Evolutionary conservation across 2,888 invertebrate genomes (phyloP).

Genomic region (Phortica magna): DNA sequence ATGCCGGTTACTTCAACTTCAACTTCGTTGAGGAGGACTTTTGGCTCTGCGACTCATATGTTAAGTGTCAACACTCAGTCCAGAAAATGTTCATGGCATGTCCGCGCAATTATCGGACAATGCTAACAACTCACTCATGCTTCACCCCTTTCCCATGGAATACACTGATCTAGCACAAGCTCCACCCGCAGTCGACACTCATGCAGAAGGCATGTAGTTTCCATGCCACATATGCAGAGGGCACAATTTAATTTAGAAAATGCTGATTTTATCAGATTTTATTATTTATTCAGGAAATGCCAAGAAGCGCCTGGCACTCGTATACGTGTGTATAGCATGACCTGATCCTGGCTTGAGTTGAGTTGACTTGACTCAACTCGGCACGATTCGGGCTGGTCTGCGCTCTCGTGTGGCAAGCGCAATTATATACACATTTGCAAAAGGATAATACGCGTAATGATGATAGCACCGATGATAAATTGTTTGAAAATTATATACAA

Average conservation of each 20-base stretch:
- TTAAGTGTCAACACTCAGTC: conserved; percentile 64
- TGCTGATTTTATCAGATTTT: conserved; percentile 76
- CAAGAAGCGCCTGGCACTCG: conserved; percentile 49
- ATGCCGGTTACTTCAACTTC: not conserved
- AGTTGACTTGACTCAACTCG: not conserved
- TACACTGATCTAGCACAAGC: not conserved
- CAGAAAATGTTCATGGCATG: conserved; percentile 44
- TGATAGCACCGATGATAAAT: conserved; percentile 56
- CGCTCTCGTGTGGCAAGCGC: conserved; percentile 42
- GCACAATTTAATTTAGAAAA: conserved; percentile 76
- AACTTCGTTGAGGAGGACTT: conserved; percentile 44
- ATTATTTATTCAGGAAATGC: conserved; percentile 70
- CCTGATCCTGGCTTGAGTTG: not conserved
- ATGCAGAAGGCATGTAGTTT: conserved; percentile 32
- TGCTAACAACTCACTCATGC: conserved; percentile 53
- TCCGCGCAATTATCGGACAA: conserved; percentile 69
- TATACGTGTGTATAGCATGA: not conserved
- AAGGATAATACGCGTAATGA: conserved; percentile 62
- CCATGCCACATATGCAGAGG: conserved; percentile 56
- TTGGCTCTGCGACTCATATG: conserved; percentile 63
- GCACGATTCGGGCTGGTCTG: not conserved
- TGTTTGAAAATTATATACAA: conserved; percentile 52
- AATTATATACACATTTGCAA: conserved; percentile 73
- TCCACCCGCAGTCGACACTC: conserved; percentile 36
- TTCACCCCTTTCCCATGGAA: not conserved